Evolutionary conservation across 2,797 vertebrate species (phyloP).

Genomic region (Phoebastria nigripes): DNA sequence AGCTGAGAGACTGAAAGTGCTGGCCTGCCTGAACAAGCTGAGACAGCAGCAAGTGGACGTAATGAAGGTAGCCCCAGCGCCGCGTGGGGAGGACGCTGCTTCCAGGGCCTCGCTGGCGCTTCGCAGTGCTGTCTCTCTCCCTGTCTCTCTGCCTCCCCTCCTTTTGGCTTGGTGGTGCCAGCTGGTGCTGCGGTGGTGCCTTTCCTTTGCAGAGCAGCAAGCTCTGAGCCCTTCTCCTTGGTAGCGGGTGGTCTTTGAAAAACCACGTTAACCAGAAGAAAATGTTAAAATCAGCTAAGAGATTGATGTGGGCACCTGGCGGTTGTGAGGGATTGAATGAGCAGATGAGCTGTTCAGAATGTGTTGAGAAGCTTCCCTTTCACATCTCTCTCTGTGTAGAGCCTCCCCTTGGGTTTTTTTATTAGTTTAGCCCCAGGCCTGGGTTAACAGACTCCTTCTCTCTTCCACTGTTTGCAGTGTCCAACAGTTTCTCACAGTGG

Average conservation of each 20-base stretch:
- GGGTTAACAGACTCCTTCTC: not conserved
- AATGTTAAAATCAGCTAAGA: not conserved
- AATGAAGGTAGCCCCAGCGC: slow-evolving; percentile 72
- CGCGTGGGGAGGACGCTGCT: accelerated
- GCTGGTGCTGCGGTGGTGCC: not conserved
- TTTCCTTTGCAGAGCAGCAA: not conserved
- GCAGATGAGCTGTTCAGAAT: not conserved
- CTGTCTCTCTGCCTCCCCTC: not conserved
- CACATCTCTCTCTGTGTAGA: not conserved
- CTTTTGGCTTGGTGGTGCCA: not conserved
- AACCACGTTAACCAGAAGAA: not conserved
- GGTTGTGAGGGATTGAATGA: not conserved
- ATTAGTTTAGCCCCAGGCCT: not conserved
- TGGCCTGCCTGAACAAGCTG: slow-evolving; percentile 35
- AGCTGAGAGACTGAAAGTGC: slow-evolving; percentile 34
- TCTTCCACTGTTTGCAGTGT: accelerated
- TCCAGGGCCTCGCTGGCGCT: not conserved
- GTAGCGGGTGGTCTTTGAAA: not conserved
- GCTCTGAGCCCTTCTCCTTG: not conserved
- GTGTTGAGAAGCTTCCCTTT: not conserved
- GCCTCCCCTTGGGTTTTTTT: not conserved
- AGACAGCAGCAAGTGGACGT: not conserved
- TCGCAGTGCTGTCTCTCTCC: too few relatives aligned
- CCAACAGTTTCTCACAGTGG: not conserved
- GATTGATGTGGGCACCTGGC: not conserved